Conservation (phyloP, 2,797 vertebrate species). For the Discoglossus pictus region DNA sequence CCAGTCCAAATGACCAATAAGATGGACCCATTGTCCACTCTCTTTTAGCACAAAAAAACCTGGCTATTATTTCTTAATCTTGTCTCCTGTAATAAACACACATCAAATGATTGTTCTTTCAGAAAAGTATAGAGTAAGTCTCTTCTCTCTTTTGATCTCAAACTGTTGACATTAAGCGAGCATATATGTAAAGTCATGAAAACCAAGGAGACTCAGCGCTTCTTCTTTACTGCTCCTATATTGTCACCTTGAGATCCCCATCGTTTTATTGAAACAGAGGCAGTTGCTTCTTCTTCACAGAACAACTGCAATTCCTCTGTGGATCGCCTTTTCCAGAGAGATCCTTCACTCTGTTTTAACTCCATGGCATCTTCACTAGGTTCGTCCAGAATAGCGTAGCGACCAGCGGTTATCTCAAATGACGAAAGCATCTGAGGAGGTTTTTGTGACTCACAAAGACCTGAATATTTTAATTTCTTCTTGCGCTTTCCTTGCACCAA, state of each 20-base stretch:
- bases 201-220: neutral
- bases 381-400: too few species aligned
- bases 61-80: constrained; percentile 3
- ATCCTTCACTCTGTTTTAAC: too few species aligned
- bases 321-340: too few species aligned
- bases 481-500: too few species aligned
- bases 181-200: neutral
- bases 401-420: too few species aligned
- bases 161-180: constrained; percentile 7
- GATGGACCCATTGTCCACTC: neutral
- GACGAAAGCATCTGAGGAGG: too few species aligned
- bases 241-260: constrained; percentile 17
- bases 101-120: neutral
- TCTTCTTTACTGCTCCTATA: neutral
- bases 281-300: neutral
- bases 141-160: constrained; percentile 1
- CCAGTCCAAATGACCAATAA: neutral
- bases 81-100: constrained; percentile 8
- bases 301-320: too few species aligned
- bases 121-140: neutral
- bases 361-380: too few species aligned
- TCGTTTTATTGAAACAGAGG: neutral
- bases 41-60: too few species aligned
- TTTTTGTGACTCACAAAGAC: neutral
- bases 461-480: neutral